Base-by-base conservation (phyloP, 2,113 vertebrate species). In the Grallaria varia region DNA sequence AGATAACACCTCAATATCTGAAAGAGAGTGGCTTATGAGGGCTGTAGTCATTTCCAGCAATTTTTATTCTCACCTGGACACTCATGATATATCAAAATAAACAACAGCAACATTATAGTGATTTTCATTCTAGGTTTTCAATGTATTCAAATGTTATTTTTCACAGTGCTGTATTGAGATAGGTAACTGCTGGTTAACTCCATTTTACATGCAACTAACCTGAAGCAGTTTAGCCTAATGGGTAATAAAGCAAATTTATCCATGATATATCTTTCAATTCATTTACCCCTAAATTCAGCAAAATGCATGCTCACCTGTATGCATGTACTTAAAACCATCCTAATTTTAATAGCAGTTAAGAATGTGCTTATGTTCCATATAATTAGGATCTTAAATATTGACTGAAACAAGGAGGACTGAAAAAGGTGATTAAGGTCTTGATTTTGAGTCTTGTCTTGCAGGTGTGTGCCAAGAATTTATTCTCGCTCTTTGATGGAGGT, bases 211-310 rank as follows among this genome's bases (percentile, higher is more conserved):
- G 13, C 22, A 84, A 68, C 60, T 82, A 66, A 87, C 77, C 77
- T 69, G 87, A 94, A 95, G 62, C 31, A 82, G 15, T 76, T 40
- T 42, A 28, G 23, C 49, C 77, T 93, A 90, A 78, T 45, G 62
- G 62, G n/a, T 64, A 93, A 93, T 91, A 91, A 90, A 90, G 28
- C 22, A 2, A 85, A 72, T 87, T 89, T 84, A 82, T 21, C 55
- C 4, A 8, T 72, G 40, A 56, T 68, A 2, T 28, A 72, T 82
- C 73, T 89, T 44, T 60, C 44, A 63, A n/a, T 59, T 93, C 31
- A 87, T 84, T 95, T 93, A 82, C 47, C 37, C 25, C 16, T 84
- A 68, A 84, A 87, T 84, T 87, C 79, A 87, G 69, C 44, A 84
- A 92, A 95, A 72, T 47, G 60, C 14, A 20, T 25, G 31, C 9